Percentiles rank a stretch among this genome's conserved stretches.
Conservation (phyloP, 2,797 vertebrate species). For the Squalus acanthias region DNA sequence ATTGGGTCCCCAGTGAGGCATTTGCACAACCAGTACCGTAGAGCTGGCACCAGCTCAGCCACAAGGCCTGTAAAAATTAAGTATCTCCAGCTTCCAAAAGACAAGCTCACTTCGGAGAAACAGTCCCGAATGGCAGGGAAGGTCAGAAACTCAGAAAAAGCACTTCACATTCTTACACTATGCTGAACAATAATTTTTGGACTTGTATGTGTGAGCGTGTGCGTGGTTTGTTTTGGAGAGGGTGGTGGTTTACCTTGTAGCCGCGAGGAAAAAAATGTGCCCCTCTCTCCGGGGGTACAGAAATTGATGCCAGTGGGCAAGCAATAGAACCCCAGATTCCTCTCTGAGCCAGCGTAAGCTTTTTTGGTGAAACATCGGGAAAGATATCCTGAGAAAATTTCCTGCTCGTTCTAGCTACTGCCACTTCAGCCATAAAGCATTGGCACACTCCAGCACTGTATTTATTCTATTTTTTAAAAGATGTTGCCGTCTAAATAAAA, state of each 20-base stretch:
- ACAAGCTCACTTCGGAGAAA: slow-evolving; percentile 48
- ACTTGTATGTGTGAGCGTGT: background rate
- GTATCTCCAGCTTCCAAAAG: slow-evolving; percentile 54
- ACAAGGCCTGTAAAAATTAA: slow-evolving; percentile 58
- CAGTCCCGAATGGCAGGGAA: slow-evolving; percentile 47
- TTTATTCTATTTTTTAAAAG: background rate
- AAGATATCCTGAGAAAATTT: background rate
- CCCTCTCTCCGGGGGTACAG: background rate
- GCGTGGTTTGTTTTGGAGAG: no score
- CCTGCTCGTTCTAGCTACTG: background rate
- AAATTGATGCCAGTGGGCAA: background rate
- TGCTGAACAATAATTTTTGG: background rate
- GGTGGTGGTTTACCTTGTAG: background rate
- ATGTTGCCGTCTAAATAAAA: background rate
- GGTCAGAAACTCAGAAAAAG: slow-evolving; percentile 46
- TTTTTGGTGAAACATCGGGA: background rate
- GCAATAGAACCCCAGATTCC: background rate
- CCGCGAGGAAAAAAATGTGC: background rate
- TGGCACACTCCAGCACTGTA: background rate
- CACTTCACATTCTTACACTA: slow-evolving; percentile 40
- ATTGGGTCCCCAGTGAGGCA: slow-evolving; percentile 47
- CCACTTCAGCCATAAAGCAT: background rate
- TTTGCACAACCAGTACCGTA: slow-evolving; percentile 48
- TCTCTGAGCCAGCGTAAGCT: background rate
- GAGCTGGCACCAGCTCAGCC: slow-evolving; percentile 58